phyloP scores from a whole-genome alignment of 1,140 invertebrate species.

The Ephestia elutella region DNA sequence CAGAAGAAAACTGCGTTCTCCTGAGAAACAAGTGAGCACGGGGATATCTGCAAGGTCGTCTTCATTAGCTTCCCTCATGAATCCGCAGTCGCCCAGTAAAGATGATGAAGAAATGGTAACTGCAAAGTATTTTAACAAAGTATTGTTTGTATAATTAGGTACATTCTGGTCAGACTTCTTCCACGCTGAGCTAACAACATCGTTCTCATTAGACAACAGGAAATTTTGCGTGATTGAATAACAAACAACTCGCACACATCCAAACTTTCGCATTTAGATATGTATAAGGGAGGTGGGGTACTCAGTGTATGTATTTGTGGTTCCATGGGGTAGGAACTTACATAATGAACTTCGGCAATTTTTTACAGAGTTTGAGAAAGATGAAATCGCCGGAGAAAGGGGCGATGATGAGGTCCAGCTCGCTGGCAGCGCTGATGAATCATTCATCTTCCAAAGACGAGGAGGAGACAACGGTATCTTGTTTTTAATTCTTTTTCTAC shows the following conservation, averaged over 20 bases:
- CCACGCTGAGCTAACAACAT: too few species aligned
- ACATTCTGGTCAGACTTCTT: too few species aligned
- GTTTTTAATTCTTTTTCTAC: slow-evolving; percentile 9
- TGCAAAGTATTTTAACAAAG: too few species aligned
- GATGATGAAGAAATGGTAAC: slow-evolving; percentile 44
- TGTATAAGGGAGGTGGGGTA: too few species aligned
- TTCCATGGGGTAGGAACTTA: too few species aligned
- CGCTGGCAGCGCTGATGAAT: slow-evolving; percentile 54
- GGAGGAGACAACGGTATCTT: slow-evolving; percentile 46
- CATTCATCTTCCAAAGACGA: slow-evolving; percentile 49
- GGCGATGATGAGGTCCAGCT: slow-evolving; percentile 34
- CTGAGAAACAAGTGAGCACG: slow-evolving; percentile 69
- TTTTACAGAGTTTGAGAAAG: slow-evolving; percentile 35
- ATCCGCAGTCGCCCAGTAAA: slow-evolving; percentile 37
- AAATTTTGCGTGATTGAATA: too few species aligned
- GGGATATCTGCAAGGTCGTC: slow-evolving; percentile 64
- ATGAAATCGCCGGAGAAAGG: slow-evolving; percentile 48
- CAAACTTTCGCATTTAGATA: slow-evolving; percentile 7
- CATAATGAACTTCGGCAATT: too few species aligned
- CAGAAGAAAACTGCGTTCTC: slow-evolving; percentile 73
- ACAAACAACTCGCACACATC: too few species aligned
- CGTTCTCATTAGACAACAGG: too few species aligned
- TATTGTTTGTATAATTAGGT: too few species aligned
- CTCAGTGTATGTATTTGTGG: too few species aligned
- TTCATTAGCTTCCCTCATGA: slow-evolving; percentile 75